Evolutionary conservation across 92 coral and sea anemone genomes (phyloP).

Genomic region (Bergia puertoricense): DNA sequence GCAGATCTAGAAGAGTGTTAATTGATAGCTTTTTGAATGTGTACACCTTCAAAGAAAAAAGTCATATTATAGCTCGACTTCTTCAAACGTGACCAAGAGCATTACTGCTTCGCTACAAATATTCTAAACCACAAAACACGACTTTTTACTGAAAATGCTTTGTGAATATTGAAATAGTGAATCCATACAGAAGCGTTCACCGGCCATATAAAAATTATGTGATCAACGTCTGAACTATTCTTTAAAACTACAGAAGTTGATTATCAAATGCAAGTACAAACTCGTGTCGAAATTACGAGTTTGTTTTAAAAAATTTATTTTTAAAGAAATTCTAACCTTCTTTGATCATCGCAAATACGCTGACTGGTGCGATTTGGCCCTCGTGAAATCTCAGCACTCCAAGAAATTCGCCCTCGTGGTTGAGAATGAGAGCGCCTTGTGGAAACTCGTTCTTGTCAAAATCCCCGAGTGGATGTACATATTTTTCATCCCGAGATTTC

Average conservation of each 20-base stretch:
- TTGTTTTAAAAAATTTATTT: not conserved
- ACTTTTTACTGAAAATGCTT: too few relatives aligned
- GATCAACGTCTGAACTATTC: not conserved
- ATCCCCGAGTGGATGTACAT: not conserved
- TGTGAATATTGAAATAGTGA: not conserved
- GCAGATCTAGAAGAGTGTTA: too few relatives aligned
- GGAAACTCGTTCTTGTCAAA: not conserved
- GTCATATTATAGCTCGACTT: too few relatives aligned
- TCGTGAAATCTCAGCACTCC: slow-evolving; percentile 18
- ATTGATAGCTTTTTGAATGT: too few relatives aligned
- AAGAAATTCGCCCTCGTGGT: not conserved
- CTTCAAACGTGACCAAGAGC: not conserved
- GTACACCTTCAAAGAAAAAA: too few relatives aligned
- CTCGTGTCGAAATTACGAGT: too few relatives aligned
- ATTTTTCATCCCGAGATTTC: not conserved
- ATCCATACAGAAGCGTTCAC: not conserved
- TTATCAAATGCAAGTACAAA: too few relatives aligned
- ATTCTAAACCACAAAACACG: too few relatives aligned
- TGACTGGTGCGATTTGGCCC: not conserved
- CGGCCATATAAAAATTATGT: too few relatives aligned
- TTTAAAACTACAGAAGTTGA: too few relatives aligned
- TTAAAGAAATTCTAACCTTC: not conserved
- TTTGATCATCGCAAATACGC: not conserved
- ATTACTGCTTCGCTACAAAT: not conserved
- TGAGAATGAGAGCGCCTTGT: slow-evolving; percentile 10